Base-by-base conservation (phyloP, 2,888 invertebrate genomes). In the Amblyjoppa proteus region DNA sequence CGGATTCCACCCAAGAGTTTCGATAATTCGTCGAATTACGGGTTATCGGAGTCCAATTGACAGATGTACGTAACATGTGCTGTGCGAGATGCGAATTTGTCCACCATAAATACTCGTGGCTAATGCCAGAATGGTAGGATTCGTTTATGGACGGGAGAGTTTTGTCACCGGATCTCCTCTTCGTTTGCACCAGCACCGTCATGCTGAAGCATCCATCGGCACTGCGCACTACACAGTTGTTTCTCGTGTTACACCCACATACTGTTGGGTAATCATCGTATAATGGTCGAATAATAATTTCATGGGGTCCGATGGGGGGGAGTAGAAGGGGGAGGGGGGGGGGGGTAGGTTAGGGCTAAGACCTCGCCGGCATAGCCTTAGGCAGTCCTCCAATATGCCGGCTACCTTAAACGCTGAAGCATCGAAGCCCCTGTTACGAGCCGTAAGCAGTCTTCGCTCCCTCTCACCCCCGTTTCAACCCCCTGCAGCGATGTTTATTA, bases 231-330 rank as follows among this genome's bases (percentile, higher is more conserved):
- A 64, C 61, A 68, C 56, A 73, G 53, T 92, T 91, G 91, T 92
- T 92, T 92, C 93, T 93, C 93, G 89, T 91, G 90, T 93, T 93
- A 93, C 93, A 92, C 91, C 92, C 90, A 91, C 91, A 90, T 90
- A 91, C 90, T 90, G 91, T 91, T 89, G 90, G 92, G 90, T 93
- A 93, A 93, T 93, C 92, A 92, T 91, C 91, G 92, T 92, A 93
- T 93, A 93, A 93, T 93, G 89, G 92, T 89, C 88, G 91, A 91
- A 89, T 92, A 93, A 93, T 93, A 91, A 93, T 92, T 89, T 88
- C 83, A 83, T 78, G 74, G 89, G 87, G 89, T 83, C 69, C 41
- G 76, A 64, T 64, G 74, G 76, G 69, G 80, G 61, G 64, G 16
- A 53, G 56, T 20, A 25, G 0, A 58, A 68, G n/a, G 2, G 6